Evolutionary conservation across 2,888 invertebrate genomes (phyloP).

Genomic region (Synergus gifuensis): DNA sequence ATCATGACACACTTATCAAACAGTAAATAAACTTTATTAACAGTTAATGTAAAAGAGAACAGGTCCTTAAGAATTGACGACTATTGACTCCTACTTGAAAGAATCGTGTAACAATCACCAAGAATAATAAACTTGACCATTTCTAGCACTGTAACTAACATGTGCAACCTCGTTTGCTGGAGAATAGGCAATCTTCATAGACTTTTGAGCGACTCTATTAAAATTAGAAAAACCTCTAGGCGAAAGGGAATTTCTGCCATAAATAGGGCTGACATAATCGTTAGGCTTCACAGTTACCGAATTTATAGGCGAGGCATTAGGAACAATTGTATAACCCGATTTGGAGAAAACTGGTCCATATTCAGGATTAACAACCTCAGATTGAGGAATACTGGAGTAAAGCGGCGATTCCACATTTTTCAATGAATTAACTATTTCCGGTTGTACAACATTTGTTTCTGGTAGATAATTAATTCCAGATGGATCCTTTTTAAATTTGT

Average conservation of each 20-base stretch:
- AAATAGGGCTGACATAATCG: background rate
- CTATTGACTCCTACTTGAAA: background rate
- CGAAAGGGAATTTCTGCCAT: background rate
- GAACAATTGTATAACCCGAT: background rate
- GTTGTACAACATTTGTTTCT: background rate
- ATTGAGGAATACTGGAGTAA: background rate
- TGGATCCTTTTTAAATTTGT: background rate
- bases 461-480: background rate
- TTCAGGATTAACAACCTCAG: background rate
- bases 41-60: background rate
- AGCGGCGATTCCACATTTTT: background rate
- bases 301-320: background rate
- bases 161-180: conserved; percentile 22
- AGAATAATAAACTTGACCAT: conserved; percentile 10
- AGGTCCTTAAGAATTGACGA: background rate
- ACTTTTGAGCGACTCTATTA: background rate
- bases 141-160: background rate
- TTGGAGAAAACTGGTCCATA: background rate
- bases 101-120: background rate
- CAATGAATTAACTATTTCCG: background rate
- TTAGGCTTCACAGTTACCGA: background rate
- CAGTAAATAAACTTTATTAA: background rate
- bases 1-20: background rate
- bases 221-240: background rate
- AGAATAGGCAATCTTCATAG: background rate